Percentiles rank a stretch among this genome's conserved stretches.
phyloP scores from a whole-genome alignment of 2,888 invertebrate genomes.

The Mesorhabditis spiculigera region DNA sequence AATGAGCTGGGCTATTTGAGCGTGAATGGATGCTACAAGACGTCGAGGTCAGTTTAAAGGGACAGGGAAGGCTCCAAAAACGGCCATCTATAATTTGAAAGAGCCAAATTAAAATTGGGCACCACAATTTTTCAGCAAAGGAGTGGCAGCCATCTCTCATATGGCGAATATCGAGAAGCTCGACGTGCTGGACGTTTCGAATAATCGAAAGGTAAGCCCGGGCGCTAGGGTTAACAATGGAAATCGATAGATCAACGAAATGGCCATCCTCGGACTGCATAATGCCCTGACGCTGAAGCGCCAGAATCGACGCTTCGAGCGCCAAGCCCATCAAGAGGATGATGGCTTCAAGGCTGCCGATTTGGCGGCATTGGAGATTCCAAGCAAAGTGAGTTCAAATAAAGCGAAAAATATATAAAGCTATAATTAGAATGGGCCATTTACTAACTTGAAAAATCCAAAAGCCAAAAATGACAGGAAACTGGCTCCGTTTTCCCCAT shows the following conservation, averaged over 20 bases:
- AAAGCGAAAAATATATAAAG: too few relatives aligned
- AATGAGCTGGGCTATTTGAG: conserved; percentile 17
- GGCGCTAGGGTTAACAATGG: neutral
- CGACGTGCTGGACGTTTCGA: conserved; percentile 19
- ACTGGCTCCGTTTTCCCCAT: too few relatives aligned
- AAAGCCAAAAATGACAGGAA: too few relatives aligned
- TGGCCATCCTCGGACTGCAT: conserved; percentile 23
- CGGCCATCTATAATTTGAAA: neutral
- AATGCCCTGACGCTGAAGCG: conserved; percentile 25
- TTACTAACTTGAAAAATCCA: too few relatives aligned
- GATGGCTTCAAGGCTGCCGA: conserved; percentile 8
- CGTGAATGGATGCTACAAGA: conserved; percentile 20
- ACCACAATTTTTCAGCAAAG: conserved; percentile 19
- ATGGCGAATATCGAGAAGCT: conserved; percentile 21
- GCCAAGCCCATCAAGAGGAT: conserved; percentile 9
- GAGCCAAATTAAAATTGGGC: neutral
- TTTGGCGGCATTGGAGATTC: too few relatives aligned
- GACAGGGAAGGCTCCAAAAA: neutral
- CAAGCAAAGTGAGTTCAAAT: too few relatives aligned
- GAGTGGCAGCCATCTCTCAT: conserved; percentile 24
- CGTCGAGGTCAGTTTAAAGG: conserved; percentile 19
- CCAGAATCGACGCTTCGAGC: neutral
- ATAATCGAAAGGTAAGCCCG: conserved; percentile 15
- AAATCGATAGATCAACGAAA: conserved; percentile 17
- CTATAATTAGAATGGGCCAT: too few relatives aligned